Conservation (phyloP, 2,888 invertebrate species). For the Anoplius nigerrimus region DNA sequence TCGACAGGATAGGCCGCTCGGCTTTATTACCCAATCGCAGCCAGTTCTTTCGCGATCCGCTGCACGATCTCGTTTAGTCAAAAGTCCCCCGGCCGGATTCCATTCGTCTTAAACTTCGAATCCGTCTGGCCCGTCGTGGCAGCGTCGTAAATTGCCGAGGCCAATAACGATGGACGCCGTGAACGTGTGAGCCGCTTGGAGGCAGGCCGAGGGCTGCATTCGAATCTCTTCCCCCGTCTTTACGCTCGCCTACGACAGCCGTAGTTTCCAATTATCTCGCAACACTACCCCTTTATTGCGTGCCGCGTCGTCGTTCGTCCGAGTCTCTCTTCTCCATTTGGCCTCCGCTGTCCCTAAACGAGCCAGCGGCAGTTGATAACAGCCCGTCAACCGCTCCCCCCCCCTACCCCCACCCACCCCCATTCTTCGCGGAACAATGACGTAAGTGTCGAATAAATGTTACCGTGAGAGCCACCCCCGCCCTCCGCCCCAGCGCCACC, state of each 20-base stretch:
- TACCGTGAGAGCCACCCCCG: no score
- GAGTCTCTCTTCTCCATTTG: constrained; percentile 52
- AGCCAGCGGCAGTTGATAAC: constrained; percentile 46
- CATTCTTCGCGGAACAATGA: constrained; percentile 16
- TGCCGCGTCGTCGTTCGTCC: constrained; percentile 47
- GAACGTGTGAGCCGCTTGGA: constrained; percentile 35
- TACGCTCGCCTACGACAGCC: constrained; percentile 52
- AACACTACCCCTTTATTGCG: constrained; percentile 63
- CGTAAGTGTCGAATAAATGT: not conserved
- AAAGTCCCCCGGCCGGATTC: no score
- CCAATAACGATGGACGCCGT: constrained; percentile 46
- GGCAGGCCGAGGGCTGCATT: constrained; percentile 47
- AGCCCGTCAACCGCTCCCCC: constrained; percentile 35
- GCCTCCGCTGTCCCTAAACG: constrained; percentile 55
- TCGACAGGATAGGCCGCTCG: no score
- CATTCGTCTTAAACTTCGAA: no score
- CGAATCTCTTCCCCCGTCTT: constrained; percentile 57
- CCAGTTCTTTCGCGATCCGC: no score
- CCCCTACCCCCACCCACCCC: constrained; percentile 17
- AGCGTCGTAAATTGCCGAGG: constrained; percentile 44
- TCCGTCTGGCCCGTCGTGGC: constrained; percentile 2
- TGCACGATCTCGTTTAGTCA: no score
- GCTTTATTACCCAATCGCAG: no score
- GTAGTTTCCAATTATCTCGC: constrained; percentile 66
- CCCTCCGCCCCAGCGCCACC: no score